Percentiles rank a stretch among this genome's conserved stretches.
Evolutionary conservation across 2,113 vertebrate genomes (phyloP).

Genomic region (Sakesphorus luctuosus): DNA sequence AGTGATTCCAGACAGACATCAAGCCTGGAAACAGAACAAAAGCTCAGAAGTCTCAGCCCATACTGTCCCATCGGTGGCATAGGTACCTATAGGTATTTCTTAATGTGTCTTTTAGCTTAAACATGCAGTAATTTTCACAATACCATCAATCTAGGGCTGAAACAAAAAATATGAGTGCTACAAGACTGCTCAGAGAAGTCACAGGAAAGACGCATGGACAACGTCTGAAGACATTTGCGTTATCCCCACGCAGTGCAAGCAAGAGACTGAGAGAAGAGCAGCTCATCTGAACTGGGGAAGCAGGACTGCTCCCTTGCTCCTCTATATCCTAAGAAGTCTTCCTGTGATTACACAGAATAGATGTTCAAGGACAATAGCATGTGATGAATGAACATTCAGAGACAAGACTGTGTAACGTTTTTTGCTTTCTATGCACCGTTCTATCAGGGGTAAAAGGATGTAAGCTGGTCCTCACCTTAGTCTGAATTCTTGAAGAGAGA

Average conservation of each 20-base stretch:
- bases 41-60: background rate
- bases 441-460: background rate
- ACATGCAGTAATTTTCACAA: background rate
- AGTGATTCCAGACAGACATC: background rate
- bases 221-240: background rate
- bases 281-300: background rate
- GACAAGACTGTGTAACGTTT: background rate
- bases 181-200: background rate
- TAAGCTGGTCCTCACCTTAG: background rate
- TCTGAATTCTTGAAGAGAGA: background rate
- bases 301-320: background rate
- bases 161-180: background rate
- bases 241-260: background rate
- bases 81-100: background rate
- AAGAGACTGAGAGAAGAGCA: background rate
- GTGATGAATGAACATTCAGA: conserved; percentile 8
- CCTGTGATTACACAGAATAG: background rate
- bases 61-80: background rate
- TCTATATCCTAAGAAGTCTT: background rate
- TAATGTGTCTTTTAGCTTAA: background rate
- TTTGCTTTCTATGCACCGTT: background rate
- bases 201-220: background rate
- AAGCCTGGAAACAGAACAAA: background rate
- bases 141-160: background rate
- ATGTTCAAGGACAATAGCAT: background rate